Conservation (phyloP, 1,140 invertebrate genomes). For the Drosophila trapezifrons region DNA sequence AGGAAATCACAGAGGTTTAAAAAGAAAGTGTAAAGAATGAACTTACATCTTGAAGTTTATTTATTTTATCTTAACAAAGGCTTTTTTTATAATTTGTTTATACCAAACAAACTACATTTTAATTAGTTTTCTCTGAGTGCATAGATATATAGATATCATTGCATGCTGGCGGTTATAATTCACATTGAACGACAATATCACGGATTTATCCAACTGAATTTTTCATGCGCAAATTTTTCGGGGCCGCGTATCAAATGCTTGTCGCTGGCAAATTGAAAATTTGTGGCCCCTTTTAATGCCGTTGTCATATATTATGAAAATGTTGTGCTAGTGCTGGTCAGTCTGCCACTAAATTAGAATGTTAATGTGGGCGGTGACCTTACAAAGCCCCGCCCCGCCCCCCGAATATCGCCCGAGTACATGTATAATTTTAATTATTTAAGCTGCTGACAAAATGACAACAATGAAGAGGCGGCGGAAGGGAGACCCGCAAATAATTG, state of each 20-base stretch:
- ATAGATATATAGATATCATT: slow-evolving; percentile 11
- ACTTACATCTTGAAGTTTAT: no score
- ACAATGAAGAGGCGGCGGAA: slow-evolving; percentile 19
- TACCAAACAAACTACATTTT: no score
- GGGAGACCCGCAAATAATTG: slow-evolving; percentile 59
- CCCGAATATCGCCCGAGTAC: slow-evolving; percentile 11
- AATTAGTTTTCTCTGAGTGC: not conserved
- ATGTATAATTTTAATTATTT: slow-evolving; percentile 72
- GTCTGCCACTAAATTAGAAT: slow-evolving; percentile 39
- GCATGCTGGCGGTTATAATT: slow-evolving; percentile 22
- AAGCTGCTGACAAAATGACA: slow-evolving; percentile 47
- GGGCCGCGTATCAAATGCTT: slow-evolving; percentile 34
- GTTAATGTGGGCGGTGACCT: slow-evolving; percentile 46
- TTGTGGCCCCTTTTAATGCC: slow-evolving; percentile 42
- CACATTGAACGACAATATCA: slow-evolving; percentile 34
- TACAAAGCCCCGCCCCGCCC: slow-evolving; percentile 5
- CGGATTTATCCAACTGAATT: slow-evolving; percentile 52
- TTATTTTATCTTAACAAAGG: no score
- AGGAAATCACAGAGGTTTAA: no score
- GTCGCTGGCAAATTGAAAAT: slow-evolving; percentile 43
- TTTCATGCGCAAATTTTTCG: slow-evolving; percentile 43
- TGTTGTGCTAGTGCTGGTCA: slow-evolving; percentile 16
- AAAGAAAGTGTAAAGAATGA: no score
- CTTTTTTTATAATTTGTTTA: not conserved
- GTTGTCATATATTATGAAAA: slow-evolving; percentile 51